These are phyloP conservation scores for Poecilia gillii DNA, from an alignment of 2,797 vertebrate genomes.

Conservation along the genomic window DNA sequence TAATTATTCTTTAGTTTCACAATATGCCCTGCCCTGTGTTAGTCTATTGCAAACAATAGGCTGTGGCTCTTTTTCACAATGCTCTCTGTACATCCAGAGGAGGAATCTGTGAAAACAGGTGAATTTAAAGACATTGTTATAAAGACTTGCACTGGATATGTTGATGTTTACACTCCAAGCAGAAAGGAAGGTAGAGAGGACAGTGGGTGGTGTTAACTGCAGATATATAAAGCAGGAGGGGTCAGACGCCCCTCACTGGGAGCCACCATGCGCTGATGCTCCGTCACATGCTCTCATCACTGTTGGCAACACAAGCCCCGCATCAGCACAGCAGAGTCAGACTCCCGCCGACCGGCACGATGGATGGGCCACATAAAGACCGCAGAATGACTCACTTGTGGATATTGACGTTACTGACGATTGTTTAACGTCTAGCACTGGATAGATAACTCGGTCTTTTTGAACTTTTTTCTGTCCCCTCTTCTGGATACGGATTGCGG, in stretches of 20 bases:
- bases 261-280: conserved; percentile 73
- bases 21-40: neutral
- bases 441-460: conserved; percentile 79
- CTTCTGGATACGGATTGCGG: conserved; percentile 72
- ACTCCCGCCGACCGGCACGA: conserved; percentile 69
- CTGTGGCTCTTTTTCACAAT: neutral
- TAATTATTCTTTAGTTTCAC: neutral
- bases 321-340: conserved; percentile 61
- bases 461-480: conserved; percentile 40
- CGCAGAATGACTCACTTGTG: conserved; percentile 82
- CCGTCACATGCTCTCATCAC: conserved; percentile 64
- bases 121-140: neutral
- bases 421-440: conserved; percentile 73
- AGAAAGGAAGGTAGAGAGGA: conserved; percentile 43
- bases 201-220: conserved; percentile 85
- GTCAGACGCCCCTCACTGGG: conserved; percentile 67
- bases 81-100: neutral
- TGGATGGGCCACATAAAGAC: conserved; percentile 80
- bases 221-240: conserved; percentile 85
- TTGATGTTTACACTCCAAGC: conserved; percentile 9
- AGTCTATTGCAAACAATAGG: neutral
- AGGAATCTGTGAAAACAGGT: neutral
- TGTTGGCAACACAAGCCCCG: conserved; percentile 58
- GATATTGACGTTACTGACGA: conserved; percentile 83
- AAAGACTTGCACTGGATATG: neutral